These are phyloP conservation scores for Ophioninae sp. DNA, from an alignment of 2,888 invertebrate species.

Conservation along the genomic window DNA sequence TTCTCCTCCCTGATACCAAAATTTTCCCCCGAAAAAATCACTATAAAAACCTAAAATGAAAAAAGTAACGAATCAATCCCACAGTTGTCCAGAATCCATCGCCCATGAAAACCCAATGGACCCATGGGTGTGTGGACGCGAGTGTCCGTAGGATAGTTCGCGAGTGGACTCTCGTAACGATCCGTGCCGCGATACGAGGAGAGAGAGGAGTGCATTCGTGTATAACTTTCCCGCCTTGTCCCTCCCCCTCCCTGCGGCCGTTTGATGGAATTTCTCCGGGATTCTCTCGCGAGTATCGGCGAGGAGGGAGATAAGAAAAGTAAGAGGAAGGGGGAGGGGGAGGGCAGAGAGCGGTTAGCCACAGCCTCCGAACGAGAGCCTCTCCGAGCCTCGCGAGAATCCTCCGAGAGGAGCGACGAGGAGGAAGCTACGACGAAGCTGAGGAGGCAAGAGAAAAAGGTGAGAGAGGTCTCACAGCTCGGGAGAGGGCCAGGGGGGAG, in stretches of 20 bases:
- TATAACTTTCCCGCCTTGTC: slow-evolving; percentile 18
- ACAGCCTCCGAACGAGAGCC: slow-evolving; percentile 24
- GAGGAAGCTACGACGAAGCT: slow-evolving; percentile 63
- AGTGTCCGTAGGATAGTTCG: slow-evolving; percentile 52
- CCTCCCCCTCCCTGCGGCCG: slow-evolving; percentile 8
- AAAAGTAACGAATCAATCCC: too few relatives aligned
- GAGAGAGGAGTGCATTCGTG: slow-evolving; percentile 60
- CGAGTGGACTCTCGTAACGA: slow-evolving; percentile 63
- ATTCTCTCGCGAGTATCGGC: slow-evolving; percentile 46
- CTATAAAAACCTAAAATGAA: too few relatives aligned
- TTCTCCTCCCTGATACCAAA: too few relatives aligned
- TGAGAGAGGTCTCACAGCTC: slow-evolving; percentile 68
- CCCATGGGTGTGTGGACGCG: slow-evolving; percentile 21
- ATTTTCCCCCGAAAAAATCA: too few relatives aligned
- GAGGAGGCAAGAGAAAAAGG: slow-evolving; percentile 66
- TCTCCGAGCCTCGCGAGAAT: too few relatives aligned
- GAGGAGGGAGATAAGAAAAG: slow-evolving; percentile 56
- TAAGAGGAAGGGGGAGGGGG: slow-evolving; percentile 52
- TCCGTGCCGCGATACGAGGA: slow-evolving; percentile 62
- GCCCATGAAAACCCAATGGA: slow-evolving; percentile 39
- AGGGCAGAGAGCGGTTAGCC: slow-evolving; percentile 37
- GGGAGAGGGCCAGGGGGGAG: slow-evolving; percentile 14
- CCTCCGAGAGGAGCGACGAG: slow-evolving; percentile 55
- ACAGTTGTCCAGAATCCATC: too few relatives aligned
- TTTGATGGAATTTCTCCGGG: slow-evolving; percentile 35